Evolutionary conservation across 1,140 invertebrate species (phyloP), one percentile per base, ranked within the genome.

Genomic region (Leptopilina boulardi): DNA sequence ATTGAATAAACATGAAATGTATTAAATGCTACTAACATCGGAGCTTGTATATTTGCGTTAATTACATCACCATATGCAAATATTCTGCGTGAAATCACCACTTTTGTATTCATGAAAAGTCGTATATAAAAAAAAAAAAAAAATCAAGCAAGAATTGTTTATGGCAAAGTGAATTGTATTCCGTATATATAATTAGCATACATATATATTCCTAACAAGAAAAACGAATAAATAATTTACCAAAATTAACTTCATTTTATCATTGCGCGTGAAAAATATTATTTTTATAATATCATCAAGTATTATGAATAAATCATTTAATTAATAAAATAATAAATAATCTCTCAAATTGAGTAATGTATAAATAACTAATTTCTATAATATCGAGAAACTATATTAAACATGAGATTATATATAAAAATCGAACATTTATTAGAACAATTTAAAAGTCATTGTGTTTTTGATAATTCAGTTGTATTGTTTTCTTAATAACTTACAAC

Each of bases 401-500:
- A 9, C 6, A 15, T 30, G 15, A 30, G 6, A 30, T 30, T 26
- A 26, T 34, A 11, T n/a, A n/a, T n/a, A n/a, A n/a, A 13, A 30
- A 6, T 23, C n/a, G 13, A 13, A 30, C 30, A 15, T 66, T 66
- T 15, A 13, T 30, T 4, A 8, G 13, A 2, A 15, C 8, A 15
- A 66, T 66, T 66, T 66, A 1, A 6, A 66, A 66, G 26, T 66
- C 23, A n/a, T 34, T 66, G 59, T 66, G 59, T 66, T 66, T 30
- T 26, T 66, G 23, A 66, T 66, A n/a, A 66, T 30, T 4, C 26
- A 30, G 23, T 66, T 66, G 26, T 26, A 66, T n/a, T 66, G 59
- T 66, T 66, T 66, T 66, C 59, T 66, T 26, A 66, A 66, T 66
- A 66, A 66, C 11, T 66, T 66, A 66, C 26, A 30, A 66, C 59